Conservation (phyloP, 37 sponge, comb jelly and placozoan species). For the Geodia barretti region DNA sequence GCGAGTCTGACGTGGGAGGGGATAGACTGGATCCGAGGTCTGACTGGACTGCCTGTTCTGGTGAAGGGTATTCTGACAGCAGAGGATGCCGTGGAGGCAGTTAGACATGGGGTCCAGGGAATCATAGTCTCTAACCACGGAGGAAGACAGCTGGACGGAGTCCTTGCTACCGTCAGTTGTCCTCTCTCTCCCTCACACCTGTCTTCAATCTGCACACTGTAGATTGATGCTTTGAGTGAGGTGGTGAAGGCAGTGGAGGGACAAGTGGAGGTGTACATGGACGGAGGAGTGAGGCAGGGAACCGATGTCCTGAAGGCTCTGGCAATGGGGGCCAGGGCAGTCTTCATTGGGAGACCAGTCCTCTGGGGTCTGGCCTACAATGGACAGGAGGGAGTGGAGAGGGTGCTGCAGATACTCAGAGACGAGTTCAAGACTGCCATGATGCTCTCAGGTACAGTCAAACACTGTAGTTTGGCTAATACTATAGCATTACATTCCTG, state of each 20-base stretch:
- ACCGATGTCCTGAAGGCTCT: conserved; percentile 89
- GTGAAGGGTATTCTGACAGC: conserved; percentile 87
- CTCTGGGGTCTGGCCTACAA: conserved; percentile 86
- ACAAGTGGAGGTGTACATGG: conserved; percentile 75
- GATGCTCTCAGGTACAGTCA: conserved; percentile 70
- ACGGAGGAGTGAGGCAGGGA: conserved; percentile 86
- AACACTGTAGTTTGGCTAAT: too few species aligned
- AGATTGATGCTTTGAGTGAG: conserved; percentile 77
- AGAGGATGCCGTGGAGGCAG: conserved; percentile 86
- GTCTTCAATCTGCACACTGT: not conserved
- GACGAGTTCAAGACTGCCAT: conserved; percentile 69
- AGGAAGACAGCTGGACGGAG: conserved; percentile 90
- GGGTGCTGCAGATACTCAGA: conserved; percentile 57
- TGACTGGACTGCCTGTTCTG: conserved; percentile 75
- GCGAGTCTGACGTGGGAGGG: conserved; percentile 73
- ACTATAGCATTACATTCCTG: not conserved
- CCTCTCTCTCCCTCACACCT: not conserved
- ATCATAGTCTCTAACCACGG: conserved; percentile 96
- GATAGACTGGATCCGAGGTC: conserved; percentile 66
- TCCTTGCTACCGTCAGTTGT: conserved; percentile 79
- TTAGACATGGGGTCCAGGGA: conserved; percentile 70
- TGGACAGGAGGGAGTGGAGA: conserved; percentile 76
- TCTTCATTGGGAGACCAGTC: conserved; percentile 80
- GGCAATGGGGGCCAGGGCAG: conserved; percentile 82
- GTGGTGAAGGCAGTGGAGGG: conserved; percentile 75